Base-by-base conservation (phyloP, 2,797 vertebrate species). In the Sebastiscus tertius region DNA sequence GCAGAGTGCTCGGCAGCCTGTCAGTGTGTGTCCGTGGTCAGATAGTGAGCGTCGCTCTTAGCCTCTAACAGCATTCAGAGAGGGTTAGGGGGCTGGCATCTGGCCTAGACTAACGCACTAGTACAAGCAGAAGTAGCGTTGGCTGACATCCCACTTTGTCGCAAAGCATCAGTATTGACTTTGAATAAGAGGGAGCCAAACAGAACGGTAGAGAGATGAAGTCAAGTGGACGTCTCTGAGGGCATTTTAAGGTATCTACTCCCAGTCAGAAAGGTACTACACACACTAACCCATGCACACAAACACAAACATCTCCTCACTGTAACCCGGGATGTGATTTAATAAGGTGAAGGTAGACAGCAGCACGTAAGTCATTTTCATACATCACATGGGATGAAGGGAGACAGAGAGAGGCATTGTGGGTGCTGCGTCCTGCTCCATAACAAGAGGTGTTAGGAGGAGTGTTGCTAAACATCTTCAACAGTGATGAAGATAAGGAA, bases 341-440 rank as follows among this genome's bases (percentile, higher is more conserved):
- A 83, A 95, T 94, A 80, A 93, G 91, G 65, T 46, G 59, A 84
- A 81, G 79, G 84, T 70, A 77, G 81, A 80, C 71, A 52, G 84
- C 92, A 89, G 89, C 89, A 88, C 13, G 90, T 66, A 84, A 84
- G 91, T 94, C 75, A 92, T 95, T 95, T 94, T 87, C 39, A 62
- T 79, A 83, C 81, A 89, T 94, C 92, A 94, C 92, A 92, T 93
- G 93, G 82, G 77, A 83, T 22, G 8, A 33, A 68, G 29, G 18
- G 24, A 79, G 85, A 92, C 85, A 93, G 69, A 90, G 91, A 84
- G 71, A 27, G 49, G 39, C 88, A 90, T 92, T 94, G 92, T 94
- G 71, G 68, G 29, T 79, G n/a, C 58, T 55, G 55, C 13, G 36
- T 63, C 80, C 79, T 71, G 66, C 42, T 34, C 61, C 52, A 61